Base-by-base conservation (phyloP, 2,888 invertebrate genomes). In the Luperina nickerlii region DNA sequence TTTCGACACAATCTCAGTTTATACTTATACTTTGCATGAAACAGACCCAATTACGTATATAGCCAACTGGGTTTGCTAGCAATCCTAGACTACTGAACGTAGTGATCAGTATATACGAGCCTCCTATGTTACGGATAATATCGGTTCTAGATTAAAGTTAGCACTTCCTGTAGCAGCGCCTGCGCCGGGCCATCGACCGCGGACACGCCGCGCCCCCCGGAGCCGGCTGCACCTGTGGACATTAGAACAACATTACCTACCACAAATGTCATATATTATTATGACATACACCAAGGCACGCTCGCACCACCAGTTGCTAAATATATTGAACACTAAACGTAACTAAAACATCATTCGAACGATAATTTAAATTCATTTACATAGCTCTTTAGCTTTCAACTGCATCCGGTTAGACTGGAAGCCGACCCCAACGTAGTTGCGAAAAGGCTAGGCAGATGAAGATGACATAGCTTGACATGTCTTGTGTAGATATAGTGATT, bases 141-240 rank as follows among this genome's bases (percentile, higher is more conserved):
- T 71, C 18, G 11, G 57, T 57, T 65, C 24, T 72, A 54, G 27
- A 13, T 65, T 66, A 54, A 69, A 60, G 72, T 73, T 90, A 95
- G 84, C 96, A 96, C n/a, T 89, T 89, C 27, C 96, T 93, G 83
- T 91, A 94, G 93, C 98, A 98, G 83, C 97, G 96, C 69, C 97
- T 96, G 81, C 97, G 97, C 83, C 97, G 97, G n/a, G 95, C 90
- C 79, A 98, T 92, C 79, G 97, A 97, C 82, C 94, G 95, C 0
- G 98, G 98, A 90, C 98, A 98, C 0, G 97, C 93, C 85, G 95
- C 97, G 24, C 98, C 98, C 5, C 98, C 98, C 84, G 98, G 97
- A 73, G 97, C 95, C 0, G 98, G 95, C 82, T 97, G 96, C 62
- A 94, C 93, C 97, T 97, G 94, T 0, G 63, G 76, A 66, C 8